Evolutionary conservation across 1,140 invertebrate species (phyloP).

Genomic region (Calliphora vicina): DNA sequence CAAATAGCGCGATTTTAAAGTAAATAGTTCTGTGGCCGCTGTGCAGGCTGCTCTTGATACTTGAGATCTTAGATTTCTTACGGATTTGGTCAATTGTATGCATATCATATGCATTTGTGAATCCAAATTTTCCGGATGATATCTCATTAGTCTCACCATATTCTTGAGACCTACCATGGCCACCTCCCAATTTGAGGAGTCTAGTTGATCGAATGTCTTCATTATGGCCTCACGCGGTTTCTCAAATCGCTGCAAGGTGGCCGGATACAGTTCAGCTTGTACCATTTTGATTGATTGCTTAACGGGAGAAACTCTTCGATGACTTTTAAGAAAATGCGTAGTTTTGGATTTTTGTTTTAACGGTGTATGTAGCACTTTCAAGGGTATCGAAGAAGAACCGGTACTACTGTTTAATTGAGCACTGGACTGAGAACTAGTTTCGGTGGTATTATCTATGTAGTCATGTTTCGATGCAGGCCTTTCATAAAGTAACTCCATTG

Average conservation of each 20-base stretch:
- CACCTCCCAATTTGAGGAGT: constrained; percentile 84
- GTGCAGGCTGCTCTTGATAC: constrained; percentile 86
- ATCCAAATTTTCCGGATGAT: constrained; percentile 74
- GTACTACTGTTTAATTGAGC: constrained; percentile 42
- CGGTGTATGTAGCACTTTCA: constrained; percentile 45
- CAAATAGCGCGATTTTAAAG: constrained; percentile 72
- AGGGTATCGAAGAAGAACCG: constrained; percentile 2
- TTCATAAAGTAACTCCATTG: constrained; percentile 48
- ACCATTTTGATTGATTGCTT: constrained; percentile 56
- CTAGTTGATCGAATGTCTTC: constrained; percentile 72
- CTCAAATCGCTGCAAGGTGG: constrained; percentile 59
- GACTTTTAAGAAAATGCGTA: constrained; percentile 47
- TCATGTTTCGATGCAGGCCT: constrained; percentile 51
- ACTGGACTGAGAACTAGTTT: constrained; percentile 47
- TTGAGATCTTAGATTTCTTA: constrained; percentile 88
- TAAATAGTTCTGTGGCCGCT: constrained; percentile 80
- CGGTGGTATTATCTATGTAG: constrained; percentile 45
- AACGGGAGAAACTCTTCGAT: constrained; percentile 54
- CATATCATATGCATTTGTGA: constrained; percentile 71
- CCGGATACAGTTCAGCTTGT: constrained; percentile 54
- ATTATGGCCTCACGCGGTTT: constrained; percentile 72
- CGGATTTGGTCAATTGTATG: constrained; percentile 77
- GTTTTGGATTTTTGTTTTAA: constrained; percentile 57
- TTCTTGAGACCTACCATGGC: constrained; percentile 80
- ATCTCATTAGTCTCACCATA: constrained; percentile 75